Evolutionary conservation across 2,888 invertebrate species (phyloP).

Genomic region (Ctenicera cuprea): DNA sequence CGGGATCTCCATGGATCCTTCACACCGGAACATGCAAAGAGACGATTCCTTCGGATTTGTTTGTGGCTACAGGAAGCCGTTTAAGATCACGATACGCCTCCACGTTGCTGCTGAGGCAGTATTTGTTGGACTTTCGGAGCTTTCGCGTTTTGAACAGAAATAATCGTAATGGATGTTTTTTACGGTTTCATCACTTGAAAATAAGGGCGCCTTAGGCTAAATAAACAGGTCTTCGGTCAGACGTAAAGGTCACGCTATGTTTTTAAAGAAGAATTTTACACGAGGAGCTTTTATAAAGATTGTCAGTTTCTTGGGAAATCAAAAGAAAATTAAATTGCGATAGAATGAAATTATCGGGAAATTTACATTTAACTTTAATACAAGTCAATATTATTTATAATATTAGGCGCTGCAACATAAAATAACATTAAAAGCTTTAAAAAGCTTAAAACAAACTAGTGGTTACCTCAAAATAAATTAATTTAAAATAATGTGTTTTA

Average conservation of each 20-base stretch:
- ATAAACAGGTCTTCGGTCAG: slow-evolving; percentile 9
- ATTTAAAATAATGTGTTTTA: too few relatives aligned
- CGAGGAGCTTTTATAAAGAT: background rate
- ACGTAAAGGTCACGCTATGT: background rate
- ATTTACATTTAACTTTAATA: background rate
- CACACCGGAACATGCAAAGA: slow-evolving; percentile 53
- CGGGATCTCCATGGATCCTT: slow-evolving; percentile 60
- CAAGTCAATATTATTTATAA: too few relatives aligned
- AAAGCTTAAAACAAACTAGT: too few relatives aligned
- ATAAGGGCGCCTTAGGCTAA: slow-evolving; percentile 2
- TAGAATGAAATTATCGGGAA: background rate
- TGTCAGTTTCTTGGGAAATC: slow-evolving; percentile 23
- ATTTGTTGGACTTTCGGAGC: background rate
- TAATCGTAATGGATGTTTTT: slow-evolving; percentile 20
- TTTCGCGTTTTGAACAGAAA: slow-evolving; percentile 4
- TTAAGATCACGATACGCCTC: slow-evolving; percentile 16
- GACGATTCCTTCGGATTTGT: slow-evolving; percentile 45
- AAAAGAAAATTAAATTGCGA: background rate
- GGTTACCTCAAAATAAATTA: too few relatives aligned
- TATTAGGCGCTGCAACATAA: too few relatives aligned
- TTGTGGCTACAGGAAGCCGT: slow-evolving; percentile 33
- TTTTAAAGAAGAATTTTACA: background rate
- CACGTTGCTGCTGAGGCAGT: background rate
- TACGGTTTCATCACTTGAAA: background rate
- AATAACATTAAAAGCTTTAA: too few relatives aligned